Evolutionary conservation across 2,797 vertebrate species (phyloP).

Genomic region (Microctenopoma steveboyesi): DNA sequence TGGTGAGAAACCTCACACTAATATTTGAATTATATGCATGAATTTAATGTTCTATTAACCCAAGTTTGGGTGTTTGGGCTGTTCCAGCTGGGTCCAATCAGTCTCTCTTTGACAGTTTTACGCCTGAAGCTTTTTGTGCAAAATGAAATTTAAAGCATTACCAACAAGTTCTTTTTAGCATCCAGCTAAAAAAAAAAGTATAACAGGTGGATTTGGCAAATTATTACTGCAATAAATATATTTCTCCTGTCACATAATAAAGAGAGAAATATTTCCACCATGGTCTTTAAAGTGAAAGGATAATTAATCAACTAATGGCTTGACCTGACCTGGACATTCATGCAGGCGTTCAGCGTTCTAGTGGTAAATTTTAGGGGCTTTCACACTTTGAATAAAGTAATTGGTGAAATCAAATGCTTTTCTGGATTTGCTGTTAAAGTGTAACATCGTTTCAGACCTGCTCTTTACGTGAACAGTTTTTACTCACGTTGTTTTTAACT

Average conservation of each 20-base stretch:
- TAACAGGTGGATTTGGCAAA: not conserved
- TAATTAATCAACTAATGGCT: not conserved
- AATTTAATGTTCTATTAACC: not conserved
- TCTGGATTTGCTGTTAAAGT: no score
- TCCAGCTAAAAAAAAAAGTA: not conserved
- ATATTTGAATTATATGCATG: not conserved
- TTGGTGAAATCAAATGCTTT: conserved; percentile 11
- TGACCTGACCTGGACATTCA: not conserved
- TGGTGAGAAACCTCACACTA: not conserved
- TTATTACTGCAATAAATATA: not conserved
- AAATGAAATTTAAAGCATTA: not conserved
- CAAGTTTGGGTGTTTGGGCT: not conserved
- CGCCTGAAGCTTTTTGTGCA: not conserved
- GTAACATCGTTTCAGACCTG: no score
- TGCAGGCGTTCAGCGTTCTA: conserved; percentile 16
- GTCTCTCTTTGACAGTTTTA: not conserved
- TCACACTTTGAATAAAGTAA: conserved; percentile 31
- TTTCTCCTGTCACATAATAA: not conserved
- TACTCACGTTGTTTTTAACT: conserved; percentile 6
- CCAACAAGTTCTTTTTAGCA: not conserved
- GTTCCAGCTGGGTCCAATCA: not conserved
- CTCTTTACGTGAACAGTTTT: not conserved
- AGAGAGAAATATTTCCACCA: conserved; percentile 7
- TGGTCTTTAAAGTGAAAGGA: conserved; percentile 2
- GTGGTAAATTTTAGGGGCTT: conserved; percentile 39